phyloP scores from a whole-genome alignment of 2,113 vertebrate species.

The Acanthochromis polyacanthus region DNA sequence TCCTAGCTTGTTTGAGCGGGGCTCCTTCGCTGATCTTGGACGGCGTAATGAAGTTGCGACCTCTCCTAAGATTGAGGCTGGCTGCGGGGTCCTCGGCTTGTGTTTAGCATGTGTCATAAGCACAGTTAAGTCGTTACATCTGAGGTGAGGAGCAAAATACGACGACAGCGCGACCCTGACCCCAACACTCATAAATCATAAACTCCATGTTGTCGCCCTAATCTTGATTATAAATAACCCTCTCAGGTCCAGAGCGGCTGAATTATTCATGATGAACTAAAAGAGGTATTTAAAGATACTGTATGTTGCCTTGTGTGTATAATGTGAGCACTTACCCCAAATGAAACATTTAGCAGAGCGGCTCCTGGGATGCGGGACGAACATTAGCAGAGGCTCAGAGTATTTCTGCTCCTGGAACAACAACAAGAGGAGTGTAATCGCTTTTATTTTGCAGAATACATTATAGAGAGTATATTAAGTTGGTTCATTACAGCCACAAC shows the following conservation, averaged over 20 bases:
- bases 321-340: conserved; percentile 56
- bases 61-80: conserved; percentile 49
- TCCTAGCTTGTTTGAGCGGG: conserved; percentile 62
- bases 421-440: neutral
- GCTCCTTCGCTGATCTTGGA: conserved; percentile 44
- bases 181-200: conserved; percentile 67
- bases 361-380: conserved; percentile 30
- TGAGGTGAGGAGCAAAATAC: conserved; percentile 14
- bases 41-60: conserved; percentile 68
- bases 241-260: conserved; percentile 37
- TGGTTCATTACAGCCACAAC: too few relatives aligned
- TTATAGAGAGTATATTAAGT: too few relatives aligned
- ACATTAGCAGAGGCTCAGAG: conserved; percentile 4
- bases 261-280: conserved; percentile 76
- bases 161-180: conserved; percentile 12
- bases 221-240: conserved; percentile 67
- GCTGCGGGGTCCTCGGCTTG: conserved; percentile 3
- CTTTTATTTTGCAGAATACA: too few relatives aligned
- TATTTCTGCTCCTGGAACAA: conserved; percentile 8
- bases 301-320: conserved; percentile 51
- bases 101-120: conserved; percentile 21
- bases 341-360: conserved; percentile 32
- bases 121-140: conserved; percentile 38
- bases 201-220: conserved; percentile 50
- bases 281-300: conserved; percentile 66